These are phyloP conservation scores for Hyphantria cunea DNA, from an alignment of 1,140 invertebrate species.

Conservation along the genomic window DNA sequence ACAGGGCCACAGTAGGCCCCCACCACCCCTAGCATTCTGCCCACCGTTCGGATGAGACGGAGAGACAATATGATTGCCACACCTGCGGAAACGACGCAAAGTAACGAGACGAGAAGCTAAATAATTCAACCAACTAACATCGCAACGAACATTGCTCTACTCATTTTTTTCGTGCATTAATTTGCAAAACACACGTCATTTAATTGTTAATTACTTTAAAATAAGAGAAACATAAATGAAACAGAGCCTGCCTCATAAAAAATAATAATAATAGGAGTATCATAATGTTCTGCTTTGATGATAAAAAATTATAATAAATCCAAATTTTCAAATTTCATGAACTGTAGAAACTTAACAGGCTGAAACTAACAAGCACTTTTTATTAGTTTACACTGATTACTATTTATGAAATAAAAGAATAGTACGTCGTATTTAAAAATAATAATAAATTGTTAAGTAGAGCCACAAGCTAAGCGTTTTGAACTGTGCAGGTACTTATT, in stretches of 20 bases:
- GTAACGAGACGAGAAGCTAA: constrained; percentile 75
- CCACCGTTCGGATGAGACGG: constrained; percentile 44
- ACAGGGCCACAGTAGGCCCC: constrained; percentile 8
- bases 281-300: constrained; percentile 15
- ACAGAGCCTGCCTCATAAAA: constrained; percentile 2
- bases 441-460: constrained; percentile 44
- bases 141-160: constrained; percentile 52
- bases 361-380: not conserved
- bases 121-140: constrained; percentile 69
- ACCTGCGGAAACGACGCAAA: constrained; percentile 75
- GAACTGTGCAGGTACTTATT: constrained; percentile 67
- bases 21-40: constrained; percentile 32
- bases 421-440: not conserved
- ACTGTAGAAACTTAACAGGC: not conserved
- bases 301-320: not conserved
- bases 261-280: constrained; percentile 3
- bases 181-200: constrained; percentile 30
- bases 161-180: constrained; percentile 21
- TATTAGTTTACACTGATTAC: not conserved
- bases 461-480: constrained; percentile 42
- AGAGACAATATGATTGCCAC: constrained; percentile 77
- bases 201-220: constrained; percentile 21
- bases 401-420: not conserved
- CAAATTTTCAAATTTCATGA: not conserved
- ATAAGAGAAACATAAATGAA: constrained; percentile 13